phyloP scores from a whole-genome alignment of 2,113 vertebrate genomes.

The Lonchura striata region DNA sequence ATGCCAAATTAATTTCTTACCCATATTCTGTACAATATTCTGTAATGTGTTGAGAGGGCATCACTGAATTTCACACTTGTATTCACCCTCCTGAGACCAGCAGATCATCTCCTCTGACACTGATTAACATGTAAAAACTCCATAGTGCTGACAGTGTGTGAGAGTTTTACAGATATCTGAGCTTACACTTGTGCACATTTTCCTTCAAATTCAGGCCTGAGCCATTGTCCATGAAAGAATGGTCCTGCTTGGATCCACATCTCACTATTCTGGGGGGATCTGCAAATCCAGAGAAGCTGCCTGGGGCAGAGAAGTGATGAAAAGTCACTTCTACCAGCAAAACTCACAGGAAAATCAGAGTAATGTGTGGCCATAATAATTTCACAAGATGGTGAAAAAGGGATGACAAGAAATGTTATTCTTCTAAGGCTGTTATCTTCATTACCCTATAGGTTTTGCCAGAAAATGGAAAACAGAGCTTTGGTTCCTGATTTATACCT shows the following conservation, averaged over 20 bases:
- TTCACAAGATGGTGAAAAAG: background rate
- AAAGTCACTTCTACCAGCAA: background rate
- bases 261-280: background rate
- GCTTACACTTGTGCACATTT: accelerated
- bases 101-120: background rate
- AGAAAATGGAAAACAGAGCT: background rate
- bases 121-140: background rate
- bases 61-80: background rate
- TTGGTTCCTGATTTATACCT: background rate
- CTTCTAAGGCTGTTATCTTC: background rate
- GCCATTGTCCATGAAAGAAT: background rate
- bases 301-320: accelerated
- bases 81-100: background rate
- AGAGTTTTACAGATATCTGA: background rate
- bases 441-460: background rate
- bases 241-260: background rate
- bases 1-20: background rate
- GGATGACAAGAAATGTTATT: background rate
- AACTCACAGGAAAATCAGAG: background rate
- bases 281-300: background rate
- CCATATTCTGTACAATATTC: no score
- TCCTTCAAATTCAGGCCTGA: background rate
- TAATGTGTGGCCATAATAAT: background rate
- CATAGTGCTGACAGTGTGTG: background rate
- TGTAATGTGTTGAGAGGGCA: background rate